phyloP scores from a whole-genome alignment of 2,888 invertebrate species.

The Coenonympha glycerion region DNA sequence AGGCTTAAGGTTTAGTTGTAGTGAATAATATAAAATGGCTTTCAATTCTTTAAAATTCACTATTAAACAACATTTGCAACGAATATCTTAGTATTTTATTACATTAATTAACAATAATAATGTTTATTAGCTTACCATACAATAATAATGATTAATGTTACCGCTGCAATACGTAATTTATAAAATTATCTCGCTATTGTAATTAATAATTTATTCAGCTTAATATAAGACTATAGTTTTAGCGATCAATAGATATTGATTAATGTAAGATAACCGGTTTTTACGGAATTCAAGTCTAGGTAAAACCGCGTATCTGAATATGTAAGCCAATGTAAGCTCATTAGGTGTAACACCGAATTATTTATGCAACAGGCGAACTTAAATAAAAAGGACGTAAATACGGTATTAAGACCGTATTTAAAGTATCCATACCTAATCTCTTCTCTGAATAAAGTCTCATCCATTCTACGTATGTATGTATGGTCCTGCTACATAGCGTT shows the following conservation, averaged over 20 bases:
- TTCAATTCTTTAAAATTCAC: too few relatives aligned
- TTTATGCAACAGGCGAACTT: neutral
- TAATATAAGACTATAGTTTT: neutral
- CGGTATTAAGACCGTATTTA: neutral
- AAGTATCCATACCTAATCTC: neutral
- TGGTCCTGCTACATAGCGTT: too few relatives aligned
- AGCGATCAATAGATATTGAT: too few relatives aligned
- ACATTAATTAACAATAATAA: too few relatives aligned
- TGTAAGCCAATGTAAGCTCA: constrained; percentile 29
- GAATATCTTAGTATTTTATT: constrained; percentile 3
- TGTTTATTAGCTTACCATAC: neutral
- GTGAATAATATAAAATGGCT: neutral
- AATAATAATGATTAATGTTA: neutral
- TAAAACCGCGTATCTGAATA: constrained; percentile 34
- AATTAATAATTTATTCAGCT: neutral
- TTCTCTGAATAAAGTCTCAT: too few relatives aligned
- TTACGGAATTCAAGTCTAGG: too few relatives aligned
- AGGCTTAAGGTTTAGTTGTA: constrained; percentile 1
- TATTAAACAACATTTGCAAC: neutral
- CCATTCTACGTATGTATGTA: too few relatives aligned
- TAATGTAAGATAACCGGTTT: too few relatives aligned
- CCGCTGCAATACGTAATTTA: neutral
- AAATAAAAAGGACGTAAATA: neutral
- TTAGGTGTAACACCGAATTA: constrained; percentile 34
- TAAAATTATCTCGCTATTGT: neutral